Evolutionary conservation across 2,797 vertebrate species (phyloP).

Genomic region (Sebastes reedi): DNA sequence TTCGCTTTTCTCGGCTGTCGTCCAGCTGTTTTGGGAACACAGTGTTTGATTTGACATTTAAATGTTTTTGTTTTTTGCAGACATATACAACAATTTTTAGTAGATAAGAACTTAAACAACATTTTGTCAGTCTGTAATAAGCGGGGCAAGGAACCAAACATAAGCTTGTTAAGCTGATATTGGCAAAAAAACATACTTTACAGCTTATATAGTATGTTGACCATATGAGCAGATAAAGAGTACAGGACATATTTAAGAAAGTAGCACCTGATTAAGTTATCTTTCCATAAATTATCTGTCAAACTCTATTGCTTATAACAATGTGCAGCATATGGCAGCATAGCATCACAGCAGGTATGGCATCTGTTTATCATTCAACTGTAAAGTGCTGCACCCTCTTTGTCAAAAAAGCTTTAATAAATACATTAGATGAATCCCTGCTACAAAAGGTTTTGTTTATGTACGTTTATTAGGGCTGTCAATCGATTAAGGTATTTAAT

Average conservation of each 20-base stretch:
- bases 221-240: background rate
- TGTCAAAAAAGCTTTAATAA: background rate
- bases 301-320: background rate
- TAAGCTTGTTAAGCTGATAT: background rate
- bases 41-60: background rate
- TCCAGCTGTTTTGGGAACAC: conserved; percentile 12
- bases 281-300: conserved; percentile 16
- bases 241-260: background rate
- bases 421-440: background rate
- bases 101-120: background rate
- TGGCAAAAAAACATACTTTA: background rate
- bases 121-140: background rate
- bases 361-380: conserved; percentile 40
- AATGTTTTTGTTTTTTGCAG: background rate
- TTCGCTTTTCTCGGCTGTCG: background rate
- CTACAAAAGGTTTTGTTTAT: background rate
- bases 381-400: conserved; percentile 2
- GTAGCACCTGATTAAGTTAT: background rate
- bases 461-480: background rate
- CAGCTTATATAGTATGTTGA: background rate
- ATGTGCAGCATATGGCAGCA: conserved; percentile 28
- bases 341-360: background rate
- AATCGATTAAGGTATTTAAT: too few species aligned
- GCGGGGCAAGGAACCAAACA: background rate
- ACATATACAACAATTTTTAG: background rate